Conservation (phyloP, 1,140 invertebrate genomes). For the Sinella curviseta region DNA sequence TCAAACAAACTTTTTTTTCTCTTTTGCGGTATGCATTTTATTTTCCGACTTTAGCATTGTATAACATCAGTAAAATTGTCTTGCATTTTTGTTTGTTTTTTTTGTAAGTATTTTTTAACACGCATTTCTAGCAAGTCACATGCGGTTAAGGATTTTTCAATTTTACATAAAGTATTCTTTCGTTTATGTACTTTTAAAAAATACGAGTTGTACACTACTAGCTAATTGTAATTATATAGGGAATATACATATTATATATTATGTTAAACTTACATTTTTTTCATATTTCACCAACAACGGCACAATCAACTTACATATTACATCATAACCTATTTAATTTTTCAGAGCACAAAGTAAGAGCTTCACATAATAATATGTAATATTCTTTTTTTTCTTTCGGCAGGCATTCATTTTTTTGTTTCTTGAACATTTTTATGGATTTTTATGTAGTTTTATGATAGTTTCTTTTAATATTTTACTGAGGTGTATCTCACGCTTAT, state of each 20-base stretch:
- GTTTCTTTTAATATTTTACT: too few species aligned
- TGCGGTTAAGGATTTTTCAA: conserved; percentile 16
- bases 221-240: neutral
- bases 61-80: conserved; percentile 26
- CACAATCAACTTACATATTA: neutral
- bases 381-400: neutral
- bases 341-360: conserved; percentile 12
- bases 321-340: neutral
- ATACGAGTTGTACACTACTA: neutral
- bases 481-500: neutral
- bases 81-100: conserved; percentile 2
- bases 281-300: neutral
- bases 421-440: conserved; percentile 11
- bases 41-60: conserved; percentile 7
- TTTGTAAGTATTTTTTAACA: neutral
- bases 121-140: neutral
- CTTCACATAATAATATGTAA: neutral
- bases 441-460: neutral
- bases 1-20: neutral
- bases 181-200: conserved; percentile 3
- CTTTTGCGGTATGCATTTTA: conserved; percentile 15
- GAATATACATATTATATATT: neutral
- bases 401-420: conserved; percentile 5
- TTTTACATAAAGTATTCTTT: conserved; percentile 5
- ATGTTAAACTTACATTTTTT: neutral